Evolutionary conservation across 1,140 invertebrate species (phyloP).

Genomic region (Musca domestica): DNA sequence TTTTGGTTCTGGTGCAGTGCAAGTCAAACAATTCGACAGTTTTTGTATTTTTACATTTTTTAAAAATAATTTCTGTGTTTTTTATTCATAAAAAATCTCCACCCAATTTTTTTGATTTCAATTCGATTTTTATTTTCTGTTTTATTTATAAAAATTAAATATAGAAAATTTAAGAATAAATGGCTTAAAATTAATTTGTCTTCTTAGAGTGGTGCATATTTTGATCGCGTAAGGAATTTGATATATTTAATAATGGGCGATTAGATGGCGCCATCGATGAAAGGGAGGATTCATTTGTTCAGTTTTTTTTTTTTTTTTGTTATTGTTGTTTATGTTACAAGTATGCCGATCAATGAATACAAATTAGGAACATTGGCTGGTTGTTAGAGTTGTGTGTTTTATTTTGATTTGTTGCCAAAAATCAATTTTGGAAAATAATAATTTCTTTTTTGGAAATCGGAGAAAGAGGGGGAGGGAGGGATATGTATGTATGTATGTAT

Average conservation of each 20-base stretch:
- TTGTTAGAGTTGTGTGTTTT: background rate
- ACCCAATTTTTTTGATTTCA: slow-evolving; percentile 43
- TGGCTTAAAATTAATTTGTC: no score
- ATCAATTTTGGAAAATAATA: background rate
- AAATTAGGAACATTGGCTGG: slow-evolving; percentile 23
- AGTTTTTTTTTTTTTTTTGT: no score
- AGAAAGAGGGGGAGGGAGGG: no score
- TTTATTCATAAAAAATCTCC: slow-evolving; percentile 35
- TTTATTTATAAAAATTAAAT: slow-evolving; percentile 5
- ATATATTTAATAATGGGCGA: no score
- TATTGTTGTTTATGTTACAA: no score
- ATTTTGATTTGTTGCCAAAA: background rate
- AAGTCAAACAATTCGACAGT: no score
- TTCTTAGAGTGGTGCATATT: no score
- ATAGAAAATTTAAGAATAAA: background rate
- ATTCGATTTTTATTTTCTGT: slow-evolving; percentile 30
- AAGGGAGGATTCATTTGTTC: background rate
- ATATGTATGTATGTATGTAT: no score
- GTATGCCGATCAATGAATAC: slow-evolving; percentile 23
- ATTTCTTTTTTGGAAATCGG: no score
- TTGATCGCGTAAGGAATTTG: no score
- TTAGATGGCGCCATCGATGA: background rate
- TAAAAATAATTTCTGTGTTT: slow-evolving; percentile 8
- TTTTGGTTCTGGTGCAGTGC: no score
- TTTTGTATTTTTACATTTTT: slow-evolving; percentile 11